These are phyloP conservation scores for Genyomyrus donnyi DNA, from an alignment of 2,113 vertebrate genomes.

Conservation along the genomic window DNA sequence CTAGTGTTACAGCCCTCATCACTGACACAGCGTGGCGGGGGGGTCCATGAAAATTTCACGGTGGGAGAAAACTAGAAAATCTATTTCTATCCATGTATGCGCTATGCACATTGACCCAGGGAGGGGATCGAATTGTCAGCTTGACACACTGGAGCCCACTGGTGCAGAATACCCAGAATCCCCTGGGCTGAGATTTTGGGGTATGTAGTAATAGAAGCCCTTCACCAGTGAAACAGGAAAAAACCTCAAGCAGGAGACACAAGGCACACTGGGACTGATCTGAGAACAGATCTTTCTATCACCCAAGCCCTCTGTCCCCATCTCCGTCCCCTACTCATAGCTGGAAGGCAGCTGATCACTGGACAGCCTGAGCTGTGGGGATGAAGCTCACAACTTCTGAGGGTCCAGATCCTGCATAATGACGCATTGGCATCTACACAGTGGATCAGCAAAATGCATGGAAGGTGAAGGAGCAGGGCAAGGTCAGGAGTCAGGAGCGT, in stretches of 20 bases:
- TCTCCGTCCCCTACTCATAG: background rate
- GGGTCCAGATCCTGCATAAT: background rate
- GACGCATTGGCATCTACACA: background rate
- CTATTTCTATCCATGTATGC: background rate
- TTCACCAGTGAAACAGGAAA: background rate
- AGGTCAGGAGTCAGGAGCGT: background rate
- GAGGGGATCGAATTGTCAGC: background rate
- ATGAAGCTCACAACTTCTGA: background rate
- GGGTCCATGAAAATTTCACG: constrained; percentile 13
- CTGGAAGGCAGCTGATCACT: background rate
- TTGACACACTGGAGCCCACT: background rate
- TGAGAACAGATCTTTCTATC: background rate
- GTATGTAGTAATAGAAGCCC: background rate
- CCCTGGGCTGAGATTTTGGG: background rate
- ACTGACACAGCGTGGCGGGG: background rate
- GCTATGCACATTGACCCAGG: background rate
- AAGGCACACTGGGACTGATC: background rate
- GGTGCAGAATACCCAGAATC: background rate
- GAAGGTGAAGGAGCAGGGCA: background rate
- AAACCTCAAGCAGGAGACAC: background rate
- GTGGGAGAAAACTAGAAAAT: background rate
- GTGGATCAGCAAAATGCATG: background rate
- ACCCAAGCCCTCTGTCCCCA: background rate
- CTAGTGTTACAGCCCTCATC: background rate
- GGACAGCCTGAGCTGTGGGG: background rate